Conservation (phyloP, 2,797 vertebrate genomes). For the Poecilia wingei region DNA sequence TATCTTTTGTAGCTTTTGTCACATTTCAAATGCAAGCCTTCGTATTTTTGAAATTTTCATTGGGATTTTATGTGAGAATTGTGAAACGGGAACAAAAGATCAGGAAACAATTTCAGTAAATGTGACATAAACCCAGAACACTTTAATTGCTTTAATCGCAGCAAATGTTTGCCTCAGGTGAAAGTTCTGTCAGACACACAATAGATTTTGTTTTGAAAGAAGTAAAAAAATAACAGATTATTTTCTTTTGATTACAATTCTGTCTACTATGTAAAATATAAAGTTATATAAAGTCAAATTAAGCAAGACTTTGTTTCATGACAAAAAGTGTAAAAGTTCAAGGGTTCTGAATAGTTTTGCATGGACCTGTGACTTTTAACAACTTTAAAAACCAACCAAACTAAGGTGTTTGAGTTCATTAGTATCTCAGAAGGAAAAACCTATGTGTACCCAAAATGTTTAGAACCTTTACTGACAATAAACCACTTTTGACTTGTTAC, state of each 20-base stretch:
- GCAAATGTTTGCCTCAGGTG: background rate
- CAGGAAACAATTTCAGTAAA: background rate
- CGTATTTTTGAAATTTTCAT: background rate
- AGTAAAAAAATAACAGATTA: background rate
- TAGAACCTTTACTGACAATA: background rate
- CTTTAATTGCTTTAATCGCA: background rate
- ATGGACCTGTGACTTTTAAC: background rate
- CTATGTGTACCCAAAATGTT: background rate
- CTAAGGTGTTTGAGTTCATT: background rate
- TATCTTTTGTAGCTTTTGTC: no score
- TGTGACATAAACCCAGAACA: background rate
- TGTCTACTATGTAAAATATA: no score
- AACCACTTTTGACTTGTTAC: background rate
- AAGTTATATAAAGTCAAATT: background rate
- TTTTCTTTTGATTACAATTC: background rate
- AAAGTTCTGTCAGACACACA: background rate
- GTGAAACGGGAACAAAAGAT: no score
- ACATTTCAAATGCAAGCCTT: background rate
- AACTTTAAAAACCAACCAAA: background rate
- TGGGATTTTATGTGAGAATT: background rate
- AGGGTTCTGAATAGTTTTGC: background rate
- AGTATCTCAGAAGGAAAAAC: background rate
- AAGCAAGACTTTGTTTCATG: background rate
- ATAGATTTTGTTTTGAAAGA: background rate
- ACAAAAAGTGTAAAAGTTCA: background rate